These are phyloP conservation scores for Drosophila pegasa DNA, from an alignment of 2,888 invertebrate genomes.

Conservation along the genomic window DNA sequence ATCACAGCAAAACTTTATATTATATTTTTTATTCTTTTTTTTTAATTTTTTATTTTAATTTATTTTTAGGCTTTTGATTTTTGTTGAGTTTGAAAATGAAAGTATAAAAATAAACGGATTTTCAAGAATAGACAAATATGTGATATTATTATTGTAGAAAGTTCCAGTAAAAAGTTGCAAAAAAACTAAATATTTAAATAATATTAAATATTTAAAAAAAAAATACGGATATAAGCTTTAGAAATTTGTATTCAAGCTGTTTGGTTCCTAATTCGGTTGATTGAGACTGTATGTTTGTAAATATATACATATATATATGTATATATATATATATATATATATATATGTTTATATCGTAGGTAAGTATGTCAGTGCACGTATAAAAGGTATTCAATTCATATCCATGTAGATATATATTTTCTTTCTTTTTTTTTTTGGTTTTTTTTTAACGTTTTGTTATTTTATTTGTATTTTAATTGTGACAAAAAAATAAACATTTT, in stretches of 20 bases:
- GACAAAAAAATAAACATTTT: conserved; percentile 75
- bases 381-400: conserved; percentile 79
- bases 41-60: conserved; percentile 66
- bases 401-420: conserved; percentile 65
- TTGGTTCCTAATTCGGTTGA: conserved; percentile 65
- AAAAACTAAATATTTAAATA: conserved; percentile 14
- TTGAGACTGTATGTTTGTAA: conserved; percentile 64
- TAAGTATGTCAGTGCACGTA: conserved; percentile 82
- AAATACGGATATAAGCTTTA: conserved; percentile 31
- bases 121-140: conserved; percentile 21
- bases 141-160: conserved; percentile 29
- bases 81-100: conserved; percentile 27
- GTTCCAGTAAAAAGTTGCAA: conserved; percentile 29
- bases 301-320: conserved; percentile 46
- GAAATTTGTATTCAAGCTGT: conserved; percentile 39
- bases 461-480: conserved; percentile 61
- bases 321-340: conserved; percentile 44
- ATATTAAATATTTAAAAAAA: conserved; percentile 16
- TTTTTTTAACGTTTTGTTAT: conserved; percentile 47
- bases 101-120: conserved; percentile 10
- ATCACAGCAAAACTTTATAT: conserved; percentile 85
- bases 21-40: conserved; percentile 56
- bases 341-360: conserved; percentile 59
- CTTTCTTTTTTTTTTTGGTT: conserved; percentile 18
- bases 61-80: conserved; percentile 63